phyloP scores from a whole-genome alignment of 2,113 vertebrate genomes.

The Microtus pennsylvanicus region DNA sequence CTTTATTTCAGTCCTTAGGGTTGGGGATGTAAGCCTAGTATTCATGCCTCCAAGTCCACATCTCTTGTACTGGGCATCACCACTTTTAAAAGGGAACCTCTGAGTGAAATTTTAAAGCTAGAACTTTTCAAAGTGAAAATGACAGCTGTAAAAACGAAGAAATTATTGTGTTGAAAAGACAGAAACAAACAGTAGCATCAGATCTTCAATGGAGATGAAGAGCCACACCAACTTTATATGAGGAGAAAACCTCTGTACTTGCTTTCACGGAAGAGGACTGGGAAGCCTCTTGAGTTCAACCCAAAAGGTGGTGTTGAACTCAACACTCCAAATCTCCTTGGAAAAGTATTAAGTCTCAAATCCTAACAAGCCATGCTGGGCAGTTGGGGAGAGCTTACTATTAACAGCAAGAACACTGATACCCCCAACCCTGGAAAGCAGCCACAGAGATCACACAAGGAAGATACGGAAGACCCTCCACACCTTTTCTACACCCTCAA shows the following conservation, averaged over 20 bases:
- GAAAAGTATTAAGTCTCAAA: not conserved
- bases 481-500: not conserved
- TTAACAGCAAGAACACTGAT: not conserved
- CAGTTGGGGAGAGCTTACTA: not conserved
- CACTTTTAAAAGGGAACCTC: not conserved
- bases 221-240: not conserved
- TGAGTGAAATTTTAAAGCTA: not conserved
- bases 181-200: not conserved
- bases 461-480: not conserved
- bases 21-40: not conserved
- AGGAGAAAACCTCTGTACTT: not conserved
- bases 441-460: not conserved
- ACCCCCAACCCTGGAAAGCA: not conserved
- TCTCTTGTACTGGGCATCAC: not conserved
- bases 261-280: not conserved
- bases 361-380: rapidly evolving
- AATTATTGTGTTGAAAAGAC: not conserved
- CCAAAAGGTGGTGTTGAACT: not conserved
- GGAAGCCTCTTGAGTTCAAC: too few relatives aligned
- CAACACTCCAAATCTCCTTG: not conserved
- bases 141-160: not conserved
- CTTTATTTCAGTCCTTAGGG: not conserved
- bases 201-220: not conserved
- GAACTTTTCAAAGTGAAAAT: slow-evolving; percentile 8
- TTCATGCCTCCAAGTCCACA: not conserved